Conservation (phyloP, 1,140 invertebrate species). For the Cydia fagiglandana region DNA sequence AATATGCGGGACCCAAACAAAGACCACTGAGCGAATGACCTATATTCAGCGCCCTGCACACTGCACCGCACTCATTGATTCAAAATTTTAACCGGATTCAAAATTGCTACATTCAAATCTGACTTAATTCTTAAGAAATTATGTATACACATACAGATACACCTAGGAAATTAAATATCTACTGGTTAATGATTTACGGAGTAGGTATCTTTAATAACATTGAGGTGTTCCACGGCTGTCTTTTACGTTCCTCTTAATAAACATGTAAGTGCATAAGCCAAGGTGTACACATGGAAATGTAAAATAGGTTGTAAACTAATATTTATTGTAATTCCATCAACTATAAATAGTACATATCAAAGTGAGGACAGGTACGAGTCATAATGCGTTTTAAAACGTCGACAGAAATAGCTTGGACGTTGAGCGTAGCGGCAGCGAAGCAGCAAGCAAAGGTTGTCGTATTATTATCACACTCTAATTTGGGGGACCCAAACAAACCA, state of each 20-base stretch:
- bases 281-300: neutral
- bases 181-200: too few relatives aligned
- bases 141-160: too few relatives aligned
- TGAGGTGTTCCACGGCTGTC: too few relatives aligned
- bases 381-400: constrained; percentile 42
- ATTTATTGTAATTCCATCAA: neutral
- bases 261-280: neutral
- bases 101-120: neutral
- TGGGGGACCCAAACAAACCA: constrained; percentile 75
- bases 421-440: constrained; percentile 38
- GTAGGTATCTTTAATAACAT: too few relatives aligned
- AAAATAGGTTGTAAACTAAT: neutral
- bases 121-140: neutral
- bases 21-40: constrained; percentile 66
- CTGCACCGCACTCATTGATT: constrained; percentile 31
- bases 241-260: too few relatives aligned
- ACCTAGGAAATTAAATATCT: too few relatives aligned
- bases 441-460: constrained; percentile 60
- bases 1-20: constrained; percentile 74
- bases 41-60: constrained; percentile 57
- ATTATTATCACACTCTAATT: constrained; percentile 71
- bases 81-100: neutral
- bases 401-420: constrained; percentile 53
- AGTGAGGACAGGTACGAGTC: constrained; percentile 37
- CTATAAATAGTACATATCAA: constrained; percentile 16